Conservation (phyloP, 2,888 invertebrate species). For the Apamea anceps region DNA sequence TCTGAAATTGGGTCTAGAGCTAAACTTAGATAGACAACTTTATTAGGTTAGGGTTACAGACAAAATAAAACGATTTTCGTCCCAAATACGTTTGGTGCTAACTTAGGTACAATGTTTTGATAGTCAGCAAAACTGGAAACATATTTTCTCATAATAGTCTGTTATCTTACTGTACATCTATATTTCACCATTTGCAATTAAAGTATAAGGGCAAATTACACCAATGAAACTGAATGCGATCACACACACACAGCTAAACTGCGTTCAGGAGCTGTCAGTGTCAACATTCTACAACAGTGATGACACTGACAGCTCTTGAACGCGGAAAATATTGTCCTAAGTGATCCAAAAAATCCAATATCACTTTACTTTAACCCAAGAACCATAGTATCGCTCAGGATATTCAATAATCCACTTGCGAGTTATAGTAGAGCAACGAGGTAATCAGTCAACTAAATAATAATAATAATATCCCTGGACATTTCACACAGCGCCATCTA, state of each 20-base stretch:
- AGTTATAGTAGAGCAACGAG: too few species aligned
- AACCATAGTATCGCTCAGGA: neutral
- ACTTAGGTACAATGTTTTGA: neutral
- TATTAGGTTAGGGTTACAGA: slow-evolving; percentile 7
- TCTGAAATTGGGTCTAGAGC: neutral
- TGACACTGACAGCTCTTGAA: neutral
- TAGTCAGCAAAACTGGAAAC: neutral
- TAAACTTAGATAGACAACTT: slow-evolving; percentile 9
- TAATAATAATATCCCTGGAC: too few species aligned
- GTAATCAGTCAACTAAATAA: too few species aligned
- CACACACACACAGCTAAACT: neutral
- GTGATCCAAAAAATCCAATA: too few species aligned
- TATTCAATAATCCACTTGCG: neutral
- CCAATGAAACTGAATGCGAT: neutral
- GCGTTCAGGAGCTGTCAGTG: neutral
- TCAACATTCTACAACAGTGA: neutral
- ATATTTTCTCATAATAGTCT: neutral
- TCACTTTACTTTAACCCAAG: neutral
- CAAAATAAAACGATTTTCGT: neutral
- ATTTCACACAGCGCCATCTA: too few species aligned
- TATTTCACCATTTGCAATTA: neutral
- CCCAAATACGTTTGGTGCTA: neutral
- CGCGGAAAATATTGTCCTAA: too few species aligned
- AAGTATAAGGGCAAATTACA: neutral
- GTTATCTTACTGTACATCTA: neutral